Conservation (phyloP, 2,797 vertebrate genomes). For the Scolopax bukidnonensis region DNA sequence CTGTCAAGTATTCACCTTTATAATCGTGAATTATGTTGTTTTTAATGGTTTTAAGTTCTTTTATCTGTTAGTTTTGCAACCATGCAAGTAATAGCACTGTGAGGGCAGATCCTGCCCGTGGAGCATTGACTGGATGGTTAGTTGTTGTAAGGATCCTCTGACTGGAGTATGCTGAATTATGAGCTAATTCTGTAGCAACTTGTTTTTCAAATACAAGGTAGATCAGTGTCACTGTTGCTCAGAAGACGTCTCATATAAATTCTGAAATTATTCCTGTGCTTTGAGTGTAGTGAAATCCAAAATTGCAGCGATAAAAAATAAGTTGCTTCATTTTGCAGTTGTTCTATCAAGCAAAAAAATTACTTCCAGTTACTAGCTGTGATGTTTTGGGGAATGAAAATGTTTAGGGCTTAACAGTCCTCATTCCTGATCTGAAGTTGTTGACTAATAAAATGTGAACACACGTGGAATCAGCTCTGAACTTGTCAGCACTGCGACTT, state of each 20-base stretch:
- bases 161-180: neutral
- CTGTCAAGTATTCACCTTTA: neutral
- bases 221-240: neutral
- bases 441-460: neutral
- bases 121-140: neutral
- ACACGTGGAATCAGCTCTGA: neutral
- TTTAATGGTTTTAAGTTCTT: neutral
- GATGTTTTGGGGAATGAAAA: neutral
- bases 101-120: neutral
- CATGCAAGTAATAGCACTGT: neutral
- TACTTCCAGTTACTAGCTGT: neutral
- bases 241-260: neutral
- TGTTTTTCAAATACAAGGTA: neutral
- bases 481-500: neutral
- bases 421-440: neutral
- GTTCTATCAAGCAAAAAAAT: neutral
- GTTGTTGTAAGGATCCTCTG: neutral
- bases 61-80: neutral
- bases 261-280: neutral
- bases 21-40: neutral
- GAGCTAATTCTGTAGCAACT: neutral
- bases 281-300: neutral
- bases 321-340: neutral
- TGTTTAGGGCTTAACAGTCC: neutral
- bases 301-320: neutral